These are phyloP conservation scores for Hofmannophila pseudospretella DNA, from an alignment of 2,888 invertebrate genomes.

Conservation along the genomic window DNA sequence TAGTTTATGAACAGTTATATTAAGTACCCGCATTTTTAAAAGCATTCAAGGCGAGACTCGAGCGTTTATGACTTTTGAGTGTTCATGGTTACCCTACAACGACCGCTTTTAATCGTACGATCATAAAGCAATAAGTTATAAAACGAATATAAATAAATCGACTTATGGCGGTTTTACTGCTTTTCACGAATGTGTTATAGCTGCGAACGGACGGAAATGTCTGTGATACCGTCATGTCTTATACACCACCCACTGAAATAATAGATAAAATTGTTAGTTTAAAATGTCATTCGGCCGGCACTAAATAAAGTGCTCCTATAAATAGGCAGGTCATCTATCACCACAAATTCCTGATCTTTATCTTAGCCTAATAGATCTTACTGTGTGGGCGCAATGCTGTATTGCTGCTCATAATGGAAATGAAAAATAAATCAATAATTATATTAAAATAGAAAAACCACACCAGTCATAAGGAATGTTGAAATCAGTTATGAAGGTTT, in stretches of 20 bases:
- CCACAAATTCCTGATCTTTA: too few species aligned
- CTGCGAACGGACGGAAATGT: slow-evolving; percentile 37
- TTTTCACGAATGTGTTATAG: slow-evolving; percentile 55
- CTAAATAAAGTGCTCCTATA: too few species aligned
- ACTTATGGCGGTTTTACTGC: slow-evolving; percentile 56
- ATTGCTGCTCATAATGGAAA: neutral
- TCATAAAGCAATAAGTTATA: slow-evolving; percentile 62
- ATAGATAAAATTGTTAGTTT: too few species aligned
- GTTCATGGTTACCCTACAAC: slow-evolving; percentile 37
- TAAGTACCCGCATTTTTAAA: too few species aligned
- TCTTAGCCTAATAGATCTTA: too few species aligned
- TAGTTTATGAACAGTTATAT: too few species aligned
- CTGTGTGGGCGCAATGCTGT: too few species aligned
- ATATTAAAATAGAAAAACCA: slow-evolving; percentile 1
- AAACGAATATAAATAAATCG: slow-evolving; percentile 62
- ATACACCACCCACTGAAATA: neutral
- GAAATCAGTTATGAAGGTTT: slow-evolving; percentile 9
- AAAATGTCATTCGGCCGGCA: neutral
- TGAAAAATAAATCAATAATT: neutral
- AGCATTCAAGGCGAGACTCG: too few species aligned
- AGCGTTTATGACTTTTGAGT: too few species aligned
- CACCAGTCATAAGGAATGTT: slow-evolving; percentile 2
- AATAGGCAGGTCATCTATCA: too few species aligned
- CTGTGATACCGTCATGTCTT: slow-evolving; percentile 13
- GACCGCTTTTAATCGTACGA: slow-evolving; percentile 46